These are phyloP conservation scores for Augiades crinisus DNA, from an alignment of 2,888 invertebrate species.

Conservation along the genomic window DNA sequence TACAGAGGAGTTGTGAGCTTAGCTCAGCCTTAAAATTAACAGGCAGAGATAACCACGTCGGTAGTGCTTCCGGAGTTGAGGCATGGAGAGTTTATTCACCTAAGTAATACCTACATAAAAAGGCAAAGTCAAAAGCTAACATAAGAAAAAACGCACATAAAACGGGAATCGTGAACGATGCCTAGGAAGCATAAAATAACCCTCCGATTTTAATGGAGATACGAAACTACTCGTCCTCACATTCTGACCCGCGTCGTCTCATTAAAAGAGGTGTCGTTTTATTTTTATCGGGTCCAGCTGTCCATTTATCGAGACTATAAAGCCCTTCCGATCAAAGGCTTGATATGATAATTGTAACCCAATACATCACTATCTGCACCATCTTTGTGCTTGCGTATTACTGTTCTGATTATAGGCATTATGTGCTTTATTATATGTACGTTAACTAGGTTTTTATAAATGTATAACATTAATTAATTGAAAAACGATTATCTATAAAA, in stretches of 20 bases:
- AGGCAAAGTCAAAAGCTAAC: no score
- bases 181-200: conserved; percentile 43
- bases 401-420: conserved; percentile 23
- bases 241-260: conserved; percentile 57
- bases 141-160: not conserved
- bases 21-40: no score
- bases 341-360: conserved; percentile 74
- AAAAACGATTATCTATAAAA: no score
- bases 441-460: no score
- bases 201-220: conserved; percentile 54
- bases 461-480: no score
- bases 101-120: no score
- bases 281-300: conserved; percentile 62
- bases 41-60: no score
- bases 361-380: conserved; percentile 60
- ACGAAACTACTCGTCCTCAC: conserved; percentile 53
- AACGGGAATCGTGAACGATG: conserved; percentile 18
- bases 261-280: conserved; percentile 71
- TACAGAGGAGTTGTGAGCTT: no score
- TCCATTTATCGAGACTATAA: conserved; percentile 63
- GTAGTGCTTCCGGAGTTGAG: no score
- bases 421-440: not conserved
- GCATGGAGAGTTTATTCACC: no score
- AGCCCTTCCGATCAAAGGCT: conserved; percentile 57
- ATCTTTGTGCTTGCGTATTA: conserved; percentile 50